Evolutionary conservation across 1,140 invertebrate species (phyloP).

Genomic region (Camponotus floridanus): DNA sequence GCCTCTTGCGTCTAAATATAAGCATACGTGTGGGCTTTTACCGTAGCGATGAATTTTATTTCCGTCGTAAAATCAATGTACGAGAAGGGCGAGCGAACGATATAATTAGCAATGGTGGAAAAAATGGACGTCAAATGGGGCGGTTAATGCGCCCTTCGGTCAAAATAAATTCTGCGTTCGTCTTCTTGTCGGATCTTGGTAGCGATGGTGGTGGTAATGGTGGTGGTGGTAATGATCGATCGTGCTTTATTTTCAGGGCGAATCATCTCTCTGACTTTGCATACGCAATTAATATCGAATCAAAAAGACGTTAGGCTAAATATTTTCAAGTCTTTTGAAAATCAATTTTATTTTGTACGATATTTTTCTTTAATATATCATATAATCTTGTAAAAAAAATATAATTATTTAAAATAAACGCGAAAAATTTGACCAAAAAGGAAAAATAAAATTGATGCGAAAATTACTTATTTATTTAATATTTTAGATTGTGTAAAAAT

Average conservation of each 20-base stretch:
- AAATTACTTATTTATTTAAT: not conserved
- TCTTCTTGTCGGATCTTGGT: not conserved
- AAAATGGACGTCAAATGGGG: slow-evolving; percentile 66
- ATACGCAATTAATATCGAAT: not conserved
- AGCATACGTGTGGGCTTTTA: slow-evolving; percentile 54
- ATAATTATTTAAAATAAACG: not conserved
- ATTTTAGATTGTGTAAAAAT: not conserved
- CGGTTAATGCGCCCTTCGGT: slow-evolving; percentile 59
- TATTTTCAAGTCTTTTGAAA: not conserved
- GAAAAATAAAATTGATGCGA: not conserved
- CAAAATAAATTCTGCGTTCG: slow-evolving; percentile 54
- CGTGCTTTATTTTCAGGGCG: slow-evolving; percentile 59
- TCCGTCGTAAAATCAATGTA: slow-evolving; percentile 65
- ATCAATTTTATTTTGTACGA: not conserved
- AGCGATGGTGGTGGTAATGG: not conserved
- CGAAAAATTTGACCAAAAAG: not conserved
- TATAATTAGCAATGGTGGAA: slow-evolving; percentile 67
- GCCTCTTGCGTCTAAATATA: slow-evolving; percentile 50
- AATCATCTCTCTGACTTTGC: slow-evolving; percentile 24
- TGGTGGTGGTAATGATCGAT: slow-evolving; percentile 52
- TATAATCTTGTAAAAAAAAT: not conserved
- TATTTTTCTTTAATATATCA: not conserved
- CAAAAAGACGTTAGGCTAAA: not conserved
- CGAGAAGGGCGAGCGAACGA: slow-evolving; percentile 59
- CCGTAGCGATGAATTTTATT: slow-evolving; percentile 58